Conservation (phyloP, 1,140 invertebrate species). For the Nasonia longicornis region DNA sequence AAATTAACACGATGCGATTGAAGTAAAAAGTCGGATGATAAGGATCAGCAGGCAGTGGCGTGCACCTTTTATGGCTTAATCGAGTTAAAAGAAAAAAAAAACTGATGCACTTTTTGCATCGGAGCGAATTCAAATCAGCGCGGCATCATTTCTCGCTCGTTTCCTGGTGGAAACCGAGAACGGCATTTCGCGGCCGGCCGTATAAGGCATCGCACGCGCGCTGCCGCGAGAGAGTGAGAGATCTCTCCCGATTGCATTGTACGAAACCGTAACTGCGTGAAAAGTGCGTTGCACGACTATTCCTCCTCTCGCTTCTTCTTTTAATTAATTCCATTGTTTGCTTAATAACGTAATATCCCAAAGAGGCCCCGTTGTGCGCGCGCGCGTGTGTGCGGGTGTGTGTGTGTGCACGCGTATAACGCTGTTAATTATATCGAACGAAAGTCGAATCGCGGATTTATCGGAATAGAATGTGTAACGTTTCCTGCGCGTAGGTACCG, state of each 20-base stretch:
- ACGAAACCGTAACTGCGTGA: slow-evolving; percentile 2
- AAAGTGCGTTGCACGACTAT: neutral
- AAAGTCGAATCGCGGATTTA: neutral
- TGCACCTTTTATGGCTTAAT: no score
- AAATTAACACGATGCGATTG: no score
- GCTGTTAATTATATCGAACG: neutral
- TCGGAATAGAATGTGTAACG: neutral
- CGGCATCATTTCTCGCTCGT: neutral
- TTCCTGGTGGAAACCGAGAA: neutral
- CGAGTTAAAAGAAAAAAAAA: no score
- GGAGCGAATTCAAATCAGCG: neutral
- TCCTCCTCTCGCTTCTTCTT: neutral
- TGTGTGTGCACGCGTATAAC: neutral
- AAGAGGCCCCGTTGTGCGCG: neutral
- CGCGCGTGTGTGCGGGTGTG: no score
- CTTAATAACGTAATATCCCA: neutral
- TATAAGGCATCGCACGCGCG: neutral
- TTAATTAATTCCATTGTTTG: slow-evolving; percentile 1
- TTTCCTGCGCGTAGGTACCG: neutral
- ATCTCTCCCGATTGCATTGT: neutral
- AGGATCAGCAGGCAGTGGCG: no score
- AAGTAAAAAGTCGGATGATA: no score
- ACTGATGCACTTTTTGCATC: neutral
- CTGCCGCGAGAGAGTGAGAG: neutral
- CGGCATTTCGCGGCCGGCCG: neutral